These are phyloP conservation scores for Ictalurus furcatus DNA, from an alignment of 2,113 vertebrate species.

Conservation along the genomic window DNA sequence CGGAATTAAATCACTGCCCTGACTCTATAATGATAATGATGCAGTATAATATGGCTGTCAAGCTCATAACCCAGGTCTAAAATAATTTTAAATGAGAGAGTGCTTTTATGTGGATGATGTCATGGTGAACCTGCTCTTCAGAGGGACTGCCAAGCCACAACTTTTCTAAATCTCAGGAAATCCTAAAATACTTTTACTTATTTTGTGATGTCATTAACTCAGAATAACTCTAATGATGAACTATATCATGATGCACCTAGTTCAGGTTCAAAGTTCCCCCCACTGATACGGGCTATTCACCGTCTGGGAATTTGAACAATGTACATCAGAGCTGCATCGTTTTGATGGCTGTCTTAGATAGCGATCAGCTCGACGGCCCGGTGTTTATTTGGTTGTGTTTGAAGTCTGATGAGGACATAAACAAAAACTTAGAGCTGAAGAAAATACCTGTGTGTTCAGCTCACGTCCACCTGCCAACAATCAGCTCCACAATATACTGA, in stretches of 20 bases:
- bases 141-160: neutral
- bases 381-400: neutral
- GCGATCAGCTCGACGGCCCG: neutral
- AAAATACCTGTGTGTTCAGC: neutral
- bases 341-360: neutral
- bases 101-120: neutral
- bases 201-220: neutral
- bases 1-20: too few relatives aligned
- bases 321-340: neutral
- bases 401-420: neutral
- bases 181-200: neutral
- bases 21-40: too few relatives aligned
- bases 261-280: neutral
- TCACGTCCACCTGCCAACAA: neutral
- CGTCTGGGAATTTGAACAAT: conserved; percentile 11
- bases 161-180: neutral
- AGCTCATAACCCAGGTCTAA: neutral
- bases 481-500: neutral
- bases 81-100: neutral
- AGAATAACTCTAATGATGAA: neutral
- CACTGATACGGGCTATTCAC: neutral
- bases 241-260: neutral
- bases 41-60: neutral
- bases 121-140: neutral
- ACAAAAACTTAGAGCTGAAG: neutral